phyloP scores from a whole-genome alignment of 1,140 invertebrate genomes.

The Neodiprion lecontei region DNA sequence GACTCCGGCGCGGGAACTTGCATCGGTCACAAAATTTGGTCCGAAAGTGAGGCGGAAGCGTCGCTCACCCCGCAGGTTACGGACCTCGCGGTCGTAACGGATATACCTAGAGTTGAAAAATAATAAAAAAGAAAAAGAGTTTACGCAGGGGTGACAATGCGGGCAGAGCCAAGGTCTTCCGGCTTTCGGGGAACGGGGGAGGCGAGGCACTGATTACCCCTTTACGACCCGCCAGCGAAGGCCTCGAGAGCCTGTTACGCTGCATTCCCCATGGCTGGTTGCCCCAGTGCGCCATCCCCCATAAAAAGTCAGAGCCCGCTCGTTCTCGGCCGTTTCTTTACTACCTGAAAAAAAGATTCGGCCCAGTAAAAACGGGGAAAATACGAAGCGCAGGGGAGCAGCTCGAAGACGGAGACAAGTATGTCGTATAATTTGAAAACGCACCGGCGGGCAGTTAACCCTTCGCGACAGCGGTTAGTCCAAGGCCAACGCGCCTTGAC shows the following conservation, averaged over 20 bases:
- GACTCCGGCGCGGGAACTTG: neutral
- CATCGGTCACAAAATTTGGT: neutral
- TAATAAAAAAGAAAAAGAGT: too few species aligned
- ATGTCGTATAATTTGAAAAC: neutral
- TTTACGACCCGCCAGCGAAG: conserved; percentile 53
- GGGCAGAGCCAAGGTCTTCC: conserved; percentile 45
- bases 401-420: neutral
- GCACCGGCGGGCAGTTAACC: conserved; percentile 16
- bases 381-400: neutral
- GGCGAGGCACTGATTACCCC: conserved; percentile 58
- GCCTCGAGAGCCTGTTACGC: conserved; percentile 30
- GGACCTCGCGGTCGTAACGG: neutral
- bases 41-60: neutral
- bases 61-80: neutral
- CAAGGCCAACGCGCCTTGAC: conserved; percentile 8
- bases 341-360: conserved; percentile 25
- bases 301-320: conserved; percentile 44
- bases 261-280: conserved; percentile 9
- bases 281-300: conserved; percentile 25
- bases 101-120: neutral
- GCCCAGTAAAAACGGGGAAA: neutral
- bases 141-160: conserved; percentile 30
- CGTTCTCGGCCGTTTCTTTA: conserved; percentile 27
- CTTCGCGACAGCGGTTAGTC: conserved; percentile 11
- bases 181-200: conserved; percentile 30